Conservation (phyloP, 1,140 invertebrate genomes). For the Reticulitermes speratus region DNA sequence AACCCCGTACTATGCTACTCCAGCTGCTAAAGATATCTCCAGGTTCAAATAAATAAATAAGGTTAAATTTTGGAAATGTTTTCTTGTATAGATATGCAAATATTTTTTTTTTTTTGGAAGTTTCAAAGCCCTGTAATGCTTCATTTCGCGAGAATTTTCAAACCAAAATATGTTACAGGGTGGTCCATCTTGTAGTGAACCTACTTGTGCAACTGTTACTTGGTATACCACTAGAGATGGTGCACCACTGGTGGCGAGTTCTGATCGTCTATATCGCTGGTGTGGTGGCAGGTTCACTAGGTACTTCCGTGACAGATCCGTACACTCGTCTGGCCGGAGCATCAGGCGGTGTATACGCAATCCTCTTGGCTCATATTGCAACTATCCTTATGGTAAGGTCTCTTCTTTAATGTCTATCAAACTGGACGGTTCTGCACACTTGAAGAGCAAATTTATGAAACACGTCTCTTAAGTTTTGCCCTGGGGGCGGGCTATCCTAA, state of each 20-base stretch:
- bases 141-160: conserved; percentile 29
- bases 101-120: background rate
- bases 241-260: conserved; percentile 91
- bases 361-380: conserved; percentile 93
- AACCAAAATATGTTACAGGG: background rate
- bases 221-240: conserved; percentile 92
- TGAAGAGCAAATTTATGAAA: no score
- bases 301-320: conserved; percentile 86
- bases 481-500: no score
- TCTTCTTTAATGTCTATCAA: background rate
- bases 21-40: no score
- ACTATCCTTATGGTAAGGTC: conserved; percentile 51
- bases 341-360: conserved; percentile 92
- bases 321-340: conserved; percentile 86
- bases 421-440: no score
- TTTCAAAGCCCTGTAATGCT: no score
- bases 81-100: background rate
- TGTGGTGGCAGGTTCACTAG: conserved; percentile 81
- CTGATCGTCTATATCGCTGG: conserved; percentile 69
- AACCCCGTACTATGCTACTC: no score
- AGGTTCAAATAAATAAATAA: background rate
- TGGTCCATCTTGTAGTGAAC: conserved; percentile 85
- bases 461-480: no score
- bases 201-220: conserved; percentile 91
- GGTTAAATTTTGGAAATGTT: background rate